Conservation (phyloP, 1,140 invertebrate species). For the Fopius arisanus region DNA sequence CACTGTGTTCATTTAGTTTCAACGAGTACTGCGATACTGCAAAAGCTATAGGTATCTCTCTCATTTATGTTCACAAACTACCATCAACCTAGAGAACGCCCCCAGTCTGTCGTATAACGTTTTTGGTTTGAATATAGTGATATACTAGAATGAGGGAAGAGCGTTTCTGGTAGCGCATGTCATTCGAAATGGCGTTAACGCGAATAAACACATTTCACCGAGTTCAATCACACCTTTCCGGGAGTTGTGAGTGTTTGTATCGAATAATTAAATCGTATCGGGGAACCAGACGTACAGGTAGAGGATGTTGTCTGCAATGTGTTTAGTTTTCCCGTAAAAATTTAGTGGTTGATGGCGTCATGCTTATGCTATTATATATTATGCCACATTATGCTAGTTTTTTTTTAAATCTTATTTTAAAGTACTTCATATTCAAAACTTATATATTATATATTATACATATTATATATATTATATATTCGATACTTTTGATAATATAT, state of each 20-base stretch:
- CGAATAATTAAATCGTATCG: constrained; percentile 42
- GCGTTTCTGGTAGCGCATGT: constrained; percentile 23
- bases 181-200: constrained; percentile 54
- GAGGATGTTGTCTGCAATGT: background rate
- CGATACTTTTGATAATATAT: too few species aligned
- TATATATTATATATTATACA: too few species aligned
- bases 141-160: background rate
- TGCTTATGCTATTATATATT: too few species aligned
- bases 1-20: constrained; percentile 52
- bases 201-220: constrained; percentile 59
- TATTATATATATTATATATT: too few species aligned
- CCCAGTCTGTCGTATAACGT: background rate
- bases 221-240: constrained; percentile 54
- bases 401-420: background rate
- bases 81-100: background rate
- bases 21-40: background rate
- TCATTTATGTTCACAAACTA: background rate
- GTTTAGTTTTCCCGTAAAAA: background rate
- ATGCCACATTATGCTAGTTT: background rate
- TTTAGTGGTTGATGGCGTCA: background rate
- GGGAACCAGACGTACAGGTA: background rate
- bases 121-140: background rate
- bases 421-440: too few species aligned
- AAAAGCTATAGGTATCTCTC: background rate
- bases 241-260: constrained; percentile 40